Evolutionary conservation across 2,888 invertebrate genomes (phyloP), one percentile per base, ranked within the genome.

Genomic region (Epinotia brunnichana): DNA sequence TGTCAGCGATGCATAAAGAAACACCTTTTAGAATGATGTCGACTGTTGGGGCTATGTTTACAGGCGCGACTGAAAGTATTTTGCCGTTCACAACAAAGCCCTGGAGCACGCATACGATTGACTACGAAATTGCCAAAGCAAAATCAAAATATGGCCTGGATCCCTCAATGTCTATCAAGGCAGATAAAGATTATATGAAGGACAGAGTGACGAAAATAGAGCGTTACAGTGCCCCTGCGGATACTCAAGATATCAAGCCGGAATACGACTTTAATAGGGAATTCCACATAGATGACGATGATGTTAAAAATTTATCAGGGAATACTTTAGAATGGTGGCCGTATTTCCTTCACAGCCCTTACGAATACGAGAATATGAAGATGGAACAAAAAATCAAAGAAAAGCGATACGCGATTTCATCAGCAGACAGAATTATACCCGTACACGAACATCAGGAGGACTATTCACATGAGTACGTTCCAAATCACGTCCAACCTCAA

Each of bases 401-500:
- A 62, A 91, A 91, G 79, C 87, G 88, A 15, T 87, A 84, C 57
- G 80, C 79, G 35, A 71, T 77, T 24, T 80, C 83, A 2, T 74
- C 78, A 17, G 62, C 75, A 56, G 76, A 79, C 17, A 79, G 79
- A 75, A 70, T 86, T n/a, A 90, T 89, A 76, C 91, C 91, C 1
- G 89, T 91, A 17, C 83, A 88, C 73, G 91, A 91, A 83, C 72
- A 83, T 44, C 79, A 86, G 39, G 82, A 87, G 11, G 81, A 87
- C 56, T 84, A 87, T 75, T 67, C 79, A 3, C 73, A 78, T 62
- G 75, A 73, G 41, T 76, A 79, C n/a, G 69, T 60, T 19, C 67
- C 70, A 19, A n/a, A 39, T 0, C 62, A 76, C 48, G 41, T 77
- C 0, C 78, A 76, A 11, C 59, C 77, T 29, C 75, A 74, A 41